Percentiles rank a stretch among this genome's conserved stretches.
These are phyloP conservation scores for Malurus cyaneus DNA, from an alignment of 2,113 vertebrate genomes.

Conservation along the genomic window DNA sequence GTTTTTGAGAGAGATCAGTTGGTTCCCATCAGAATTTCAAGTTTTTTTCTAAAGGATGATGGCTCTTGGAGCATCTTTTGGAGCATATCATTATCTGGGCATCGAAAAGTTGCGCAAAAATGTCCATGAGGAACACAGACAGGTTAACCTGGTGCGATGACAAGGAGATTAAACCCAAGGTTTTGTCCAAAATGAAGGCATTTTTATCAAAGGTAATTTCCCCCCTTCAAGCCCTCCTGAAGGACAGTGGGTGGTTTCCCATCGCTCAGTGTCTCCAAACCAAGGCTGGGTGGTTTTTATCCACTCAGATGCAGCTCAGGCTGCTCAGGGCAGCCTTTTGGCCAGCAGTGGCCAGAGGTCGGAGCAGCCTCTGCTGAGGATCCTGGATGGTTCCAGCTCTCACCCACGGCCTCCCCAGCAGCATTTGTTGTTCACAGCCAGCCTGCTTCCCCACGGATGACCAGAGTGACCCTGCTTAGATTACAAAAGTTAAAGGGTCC, in stretches of 20 bases:
- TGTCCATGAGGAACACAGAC: neutral
- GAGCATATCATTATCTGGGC: neutral
- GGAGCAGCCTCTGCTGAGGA: neutral
- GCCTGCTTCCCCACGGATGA: conserved; percentile 50
- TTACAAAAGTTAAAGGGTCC: conserved; percentile 59
- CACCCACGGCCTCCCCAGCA: conserved; percentile 7
- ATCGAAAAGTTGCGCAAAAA: neutral
- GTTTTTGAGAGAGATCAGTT: neutral
- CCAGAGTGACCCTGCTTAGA: conserved; percentile 62
- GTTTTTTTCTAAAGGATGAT: neutral
- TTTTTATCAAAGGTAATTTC: neutral
- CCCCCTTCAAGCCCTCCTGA: neutral
- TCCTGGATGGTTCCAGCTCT: neutral
- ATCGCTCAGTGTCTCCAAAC: neutral
- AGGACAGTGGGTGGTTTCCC: neutral
- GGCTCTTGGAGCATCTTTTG: neutral
- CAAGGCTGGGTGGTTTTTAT: conserved; percentile 14
- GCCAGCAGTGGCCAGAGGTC: neutral
- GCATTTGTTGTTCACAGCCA: conserved; percentile 35
- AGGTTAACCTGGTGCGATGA: neutral
- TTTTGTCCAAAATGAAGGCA: neutral
- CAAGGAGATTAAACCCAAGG: neutral
- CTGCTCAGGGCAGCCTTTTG: neutral
- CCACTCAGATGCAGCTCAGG: neutral
- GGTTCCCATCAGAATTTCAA: neutral